These are phyloP conservation scores for Brachionus calyciflorus DNA, from an alignment of 1,140 invertebrate genomes.

Conservation along the genomic window DNA sequence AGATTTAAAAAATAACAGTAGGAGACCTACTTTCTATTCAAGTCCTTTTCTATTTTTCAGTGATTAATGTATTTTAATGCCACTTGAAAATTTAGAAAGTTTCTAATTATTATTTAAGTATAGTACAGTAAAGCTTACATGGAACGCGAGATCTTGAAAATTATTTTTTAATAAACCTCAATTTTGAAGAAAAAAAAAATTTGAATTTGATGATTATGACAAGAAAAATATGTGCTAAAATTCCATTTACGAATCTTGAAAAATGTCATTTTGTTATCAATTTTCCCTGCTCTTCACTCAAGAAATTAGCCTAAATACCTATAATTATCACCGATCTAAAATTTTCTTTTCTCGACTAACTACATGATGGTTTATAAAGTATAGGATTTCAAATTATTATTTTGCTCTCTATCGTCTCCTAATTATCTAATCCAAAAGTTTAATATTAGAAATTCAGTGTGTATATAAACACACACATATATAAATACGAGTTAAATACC, in stretches of 20 bases:
- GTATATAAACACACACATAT: neutral
- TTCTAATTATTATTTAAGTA: slow-evolving; percentile 42
- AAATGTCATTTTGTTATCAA: slow-evolving; percentile 44
- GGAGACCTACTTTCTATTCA: slow-evolving; percentile 31
- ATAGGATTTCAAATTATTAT: neutral
- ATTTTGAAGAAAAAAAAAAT: slow-evolving; percentile 6
- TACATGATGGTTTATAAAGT: slow-evolving; percentile 31
- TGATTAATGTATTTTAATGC: slow-evolving; percentile 32
- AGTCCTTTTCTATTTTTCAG: neutral
- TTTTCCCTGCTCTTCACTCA: slow-evolving; percentile 40
- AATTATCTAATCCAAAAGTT: slow-evolving; percentile 11
- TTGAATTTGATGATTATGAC: slow-evolving; percentile 38
- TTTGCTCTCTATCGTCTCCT: too few species aligned
- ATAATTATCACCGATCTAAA: slow-evolving; percentile 8
- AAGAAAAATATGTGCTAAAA: slow-evolving; percentile 44
- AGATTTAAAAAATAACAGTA: neutral
- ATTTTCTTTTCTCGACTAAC: too few species aligned
- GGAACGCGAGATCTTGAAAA: slow-evolving; percentile 7
- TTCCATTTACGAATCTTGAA: slow-evolving; percentile 22
- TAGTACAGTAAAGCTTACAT: neutral
- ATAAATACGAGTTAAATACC: neutral
- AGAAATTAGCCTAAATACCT: slow-evolving; percentile 45
- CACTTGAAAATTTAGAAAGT: slow-evolving; percentile 4
- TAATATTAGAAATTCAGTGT: neutral
- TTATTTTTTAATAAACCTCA: slow-evolving; percentile 30